Evolutionary conservation across 2,113 vertebrate genomes (phyloP).

Genomic region (Verasper variegatus): DNA sequence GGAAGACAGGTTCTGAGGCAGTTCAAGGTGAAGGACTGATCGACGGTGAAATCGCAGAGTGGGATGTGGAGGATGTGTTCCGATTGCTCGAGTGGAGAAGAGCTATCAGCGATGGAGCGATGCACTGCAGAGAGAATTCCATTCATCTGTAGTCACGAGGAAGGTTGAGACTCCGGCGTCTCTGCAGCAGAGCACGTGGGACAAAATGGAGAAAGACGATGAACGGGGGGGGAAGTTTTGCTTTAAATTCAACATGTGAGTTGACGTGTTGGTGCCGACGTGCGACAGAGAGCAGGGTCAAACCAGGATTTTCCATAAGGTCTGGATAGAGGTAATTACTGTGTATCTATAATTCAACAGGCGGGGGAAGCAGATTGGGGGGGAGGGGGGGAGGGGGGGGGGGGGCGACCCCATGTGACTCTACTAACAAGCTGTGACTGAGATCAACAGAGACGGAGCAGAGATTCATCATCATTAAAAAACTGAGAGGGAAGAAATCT

Average conservation of each 20-base stretch:
- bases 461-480: not conserved
- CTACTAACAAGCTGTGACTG: constrained; percentile 55
- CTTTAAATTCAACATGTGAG: not conserved
- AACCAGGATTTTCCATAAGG: constrained; percentile 16
- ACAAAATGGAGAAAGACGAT: not conserved
- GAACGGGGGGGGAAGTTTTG: not conserved
- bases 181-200: not conserved
- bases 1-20: not conserved
- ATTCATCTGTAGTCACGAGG: not conserved
- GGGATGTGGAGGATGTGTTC: not conserved
- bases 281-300: constrained; percentile 13
- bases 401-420: constrained; percentile 40
- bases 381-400: not conserved
- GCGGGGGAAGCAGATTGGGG: constrained; percentile 44
- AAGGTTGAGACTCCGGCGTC: not conserved
- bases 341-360: constrained; percentile 78
- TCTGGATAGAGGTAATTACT: constrained; percentile 65
- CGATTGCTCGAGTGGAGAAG: not conserved
- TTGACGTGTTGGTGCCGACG: not conserved
- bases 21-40: not conserved
- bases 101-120: not conserved
- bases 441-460: constrained; percentile 30
- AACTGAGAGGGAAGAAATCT: no score
- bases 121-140: not conserved
- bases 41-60: not conserved